These are phyloP conservation scores for Acanthopagrus latus DNA, from an alignment of 2,797 vertebrate genomes.

Conservation along the genomic window DNA sequence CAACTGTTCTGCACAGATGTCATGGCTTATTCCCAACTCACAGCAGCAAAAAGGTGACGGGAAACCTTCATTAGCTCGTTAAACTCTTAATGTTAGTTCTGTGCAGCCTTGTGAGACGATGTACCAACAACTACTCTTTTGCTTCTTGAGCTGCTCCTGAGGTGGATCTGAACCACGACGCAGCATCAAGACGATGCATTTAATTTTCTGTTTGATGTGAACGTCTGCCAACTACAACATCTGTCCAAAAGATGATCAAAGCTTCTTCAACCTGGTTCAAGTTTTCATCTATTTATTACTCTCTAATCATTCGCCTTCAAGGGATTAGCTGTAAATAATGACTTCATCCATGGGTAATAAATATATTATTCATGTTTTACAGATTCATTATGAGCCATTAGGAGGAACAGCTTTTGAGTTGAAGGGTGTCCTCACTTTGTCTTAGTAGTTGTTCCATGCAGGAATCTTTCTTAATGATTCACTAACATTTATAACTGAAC, in stretches of 20 bases:
- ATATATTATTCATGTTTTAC: not conserved
- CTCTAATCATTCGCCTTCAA: not conserved
- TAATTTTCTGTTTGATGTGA: slow-evolving; percentile 3
- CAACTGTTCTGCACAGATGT: slow-evolving; percentile 24
- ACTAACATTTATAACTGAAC: not conserved
- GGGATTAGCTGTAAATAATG: not conserved
- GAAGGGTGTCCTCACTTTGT: not conserved
- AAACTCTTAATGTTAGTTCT: not conserved
- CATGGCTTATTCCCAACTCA: slow-evolving; percentile 41
- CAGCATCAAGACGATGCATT: not conserved
- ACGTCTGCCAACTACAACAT: not conserved
- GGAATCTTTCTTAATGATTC: not conserved
- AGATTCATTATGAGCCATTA: not conserved
- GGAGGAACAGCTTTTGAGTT: not conserved
- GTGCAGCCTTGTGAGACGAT: not conserved
- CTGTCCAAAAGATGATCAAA: not conserved
- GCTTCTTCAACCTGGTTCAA: slow-evolving; percentile 10
- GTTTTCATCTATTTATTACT: not conserved
- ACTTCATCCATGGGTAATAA: not conserved
- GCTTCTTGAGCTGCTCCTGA: not conserved
- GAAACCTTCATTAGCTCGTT: slow-evolving; percentile 1
- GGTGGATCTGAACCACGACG: not conserved
- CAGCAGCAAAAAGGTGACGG: slow-evolving; percentile 33
- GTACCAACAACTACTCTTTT: not conserved
- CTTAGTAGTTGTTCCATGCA: not conserved